Conservation (phyloP, 2,797 vertebrate species). For the Pangasius djambal region DNA sequence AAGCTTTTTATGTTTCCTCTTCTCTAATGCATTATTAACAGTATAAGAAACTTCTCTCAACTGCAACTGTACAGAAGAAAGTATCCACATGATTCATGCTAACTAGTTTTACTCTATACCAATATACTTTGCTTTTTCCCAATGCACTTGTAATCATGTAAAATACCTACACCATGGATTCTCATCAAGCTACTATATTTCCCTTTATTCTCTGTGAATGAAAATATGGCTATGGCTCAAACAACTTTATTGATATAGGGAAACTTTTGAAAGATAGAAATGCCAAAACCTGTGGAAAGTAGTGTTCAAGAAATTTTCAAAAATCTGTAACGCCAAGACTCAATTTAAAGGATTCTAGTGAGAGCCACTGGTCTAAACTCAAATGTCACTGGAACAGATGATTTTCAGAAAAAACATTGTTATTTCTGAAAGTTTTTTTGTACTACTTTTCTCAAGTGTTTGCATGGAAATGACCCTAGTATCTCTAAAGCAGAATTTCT, state of each 20-base stretch:
- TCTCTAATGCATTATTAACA: constrained; percentile 5
- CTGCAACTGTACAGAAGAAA: neutral
- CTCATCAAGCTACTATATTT: neutral
- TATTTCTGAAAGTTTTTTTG: neutral
- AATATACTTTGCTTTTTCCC: neutral
- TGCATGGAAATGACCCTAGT: neutral
- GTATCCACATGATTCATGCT: neutral
- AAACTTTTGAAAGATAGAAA: neutral
- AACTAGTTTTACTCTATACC: constrained; percentile 14
- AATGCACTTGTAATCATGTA: neutral
- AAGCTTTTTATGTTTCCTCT: neutral
- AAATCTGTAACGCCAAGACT: neutral
- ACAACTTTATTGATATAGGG: neutral
- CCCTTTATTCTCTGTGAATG: neutral
- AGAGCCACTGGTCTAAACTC: neutral
- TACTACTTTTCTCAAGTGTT: neutral
- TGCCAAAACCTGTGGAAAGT: neutral
- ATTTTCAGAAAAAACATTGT: neutral
- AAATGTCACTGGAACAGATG: neutral
- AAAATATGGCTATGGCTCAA: neutral
- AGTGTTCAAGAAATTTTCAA: neutral
- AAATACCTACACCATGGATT: neutral
- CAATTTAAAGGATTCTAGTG: neutral
- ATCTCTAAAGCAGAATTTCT: neutral
- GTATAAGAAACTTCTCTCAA: neutral